Percentiles rank a stretch among this genome's conserved stretches.
phyloP scores from a whole-genome alignment of 2,888 invertebrate genomes.

The Arrhopalites spinosus region DNA sequence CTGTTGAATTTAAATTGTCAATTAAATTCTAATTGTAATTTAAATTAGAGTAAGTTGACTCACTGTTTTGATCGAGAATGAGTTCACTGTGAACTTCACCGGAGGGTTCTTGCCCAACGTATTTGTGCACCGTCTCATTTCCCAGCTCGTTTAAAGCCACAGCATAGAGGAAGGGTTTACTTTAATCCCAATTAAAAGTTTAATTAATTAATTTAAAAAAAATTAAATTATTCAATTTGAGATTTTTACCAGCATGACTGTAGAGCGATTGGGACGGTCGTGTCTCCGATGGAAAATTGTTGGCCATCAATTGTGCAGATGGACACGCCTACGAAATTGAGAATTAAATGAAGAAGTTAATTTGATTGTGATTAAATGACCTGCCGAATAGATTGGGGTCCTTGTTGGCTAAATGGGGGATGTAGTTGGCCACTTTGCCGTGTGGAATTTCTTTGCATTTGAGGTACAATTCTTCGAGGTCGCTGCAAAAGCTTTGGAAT shows the following conservation, averaged over 20 bases:
- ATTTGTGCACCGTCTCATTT: conserved; percentile 89
- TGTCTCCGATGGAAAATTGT: conserved; percentile 89
- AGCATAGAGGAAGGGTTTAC: conserved; percentile 94
- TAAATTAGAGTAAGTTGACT: too few species aligned
- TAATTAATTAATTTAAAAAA: not conserved
- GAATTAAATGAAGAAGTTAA: too few species aligned
- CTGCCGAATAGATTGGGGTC: conserved; percentile 89
- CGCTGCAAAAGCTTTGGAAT: conserved; percentile 84
- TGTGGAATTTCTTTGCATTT: conserved; percentile 82
- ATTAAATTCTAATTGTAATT: conserved; percentile 1
- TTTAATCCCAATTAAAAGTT: conserved; percentile 60
- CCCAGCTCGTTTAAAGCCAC: conserved; percentile 91
- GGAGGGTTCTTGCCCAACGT: conserved; percentile 95
- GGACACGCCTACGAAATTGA: conserved; percentile 65
- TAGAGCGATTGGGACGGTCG: conserved; percentile 86
- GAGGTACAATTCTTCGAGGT: conserved; percentile 93
- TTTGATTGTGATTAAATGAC: not conserved
- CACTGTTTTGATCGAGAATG: conserved; percentile 89
- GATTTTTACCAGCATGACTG: conserved; percentile 68
- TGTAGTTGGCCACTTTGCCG: conserved; percentile 90
- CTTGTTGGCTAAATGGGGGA: conserved; percentile 90
- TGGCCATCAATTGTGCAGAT: conserved; percentile 97
- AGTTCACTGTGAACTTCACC: conserved; percentile 96
- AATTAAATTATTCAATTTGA: not conserved
- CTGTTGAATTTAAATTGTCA: conserved; percentile 63